These are phyloP conservation scores for Carcharodon carcharias DNA, from an alignment of 2,797 vertebrate genomes.

Conservation along the genomic window DNA sequence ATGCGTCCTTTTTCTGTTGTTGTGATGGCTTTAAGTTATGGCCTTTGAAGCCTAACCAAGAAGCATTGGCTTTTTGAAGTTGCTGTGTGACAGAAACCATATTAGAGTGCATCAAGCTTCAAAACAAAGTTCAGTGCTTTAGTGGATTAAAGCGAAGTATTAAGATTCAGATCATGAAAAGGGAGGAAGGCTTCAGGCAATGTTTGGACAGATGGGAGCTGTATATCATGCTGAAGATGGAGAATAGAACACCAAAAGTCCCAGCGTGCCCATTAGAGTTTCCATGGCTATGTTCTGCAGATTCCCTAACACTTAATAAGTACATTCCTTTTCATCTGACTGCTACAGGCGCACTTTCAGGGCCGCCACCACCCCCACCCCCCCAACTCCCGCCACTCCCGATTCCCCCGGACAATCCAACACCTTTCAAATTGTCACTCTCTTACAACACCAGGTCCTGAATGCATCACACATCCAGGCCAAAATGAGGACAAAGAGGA, in stretches of 20 bases:
- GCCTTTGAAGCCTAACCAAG: background rate
- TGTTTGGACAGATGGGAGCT: conserved; percentile 4
- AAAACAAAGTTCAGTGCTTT: background rate
- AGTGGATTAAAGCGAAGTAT: background rate
- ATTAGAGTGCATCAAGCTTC: background rate
- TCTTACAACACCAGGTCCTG: background rate
- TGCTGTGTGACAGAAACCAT: background rate
- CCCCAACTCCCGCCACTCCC: background rate
- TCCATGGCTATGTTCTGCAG: background rate
- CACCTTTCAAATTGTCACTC: background rate
- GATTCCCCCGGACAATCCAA: background rate
- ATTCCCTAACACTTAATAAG: background rate
- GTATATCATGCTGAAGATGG: conserved; percentile 9
- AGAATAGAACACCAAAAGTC: background rate
- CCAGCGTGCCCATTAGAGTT: conserved; percentile 7
- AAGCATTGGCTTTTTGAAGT: background rate
- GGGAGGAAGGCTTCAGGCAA: background rate
- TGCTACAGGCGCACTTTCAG: background rate
- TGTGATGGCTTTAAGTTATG: background rate
- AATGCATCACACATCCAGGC: too few relatives aligned
- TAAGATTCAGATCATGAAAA: conserved; percentile 11
- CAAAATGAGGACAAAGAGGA: background rate
- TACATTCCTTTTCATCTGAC: background rate
- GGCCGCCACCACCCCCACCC: too few relatives aligned
- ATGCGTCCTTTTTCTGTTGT: background rate